Conservation (phyloP, 2,113 vertebrate genomes). For the Gallinago undulata region DNA sequence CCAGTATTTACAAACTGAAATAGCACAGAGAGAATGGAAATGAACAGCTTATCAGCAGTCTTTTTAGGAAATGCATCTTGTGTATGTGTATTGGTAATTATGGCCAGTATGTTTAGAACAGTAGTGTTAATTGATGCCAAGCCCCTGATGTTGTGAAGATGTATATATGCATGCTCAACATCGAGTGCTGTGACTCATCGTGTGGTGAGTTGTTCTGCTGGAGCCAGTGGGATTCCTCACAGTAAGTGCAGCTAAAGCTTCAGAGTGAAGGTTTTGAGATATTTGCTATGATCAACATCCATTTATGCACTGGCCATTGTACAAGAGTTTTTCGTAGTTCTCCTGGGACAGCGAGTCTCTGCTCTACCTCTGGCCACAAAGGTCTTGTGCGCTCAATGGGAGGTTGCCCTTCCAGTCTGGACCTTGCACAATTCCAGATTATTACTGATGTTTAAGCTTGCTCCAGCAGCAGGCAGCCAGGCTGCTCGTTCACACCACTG, state of each 20-base stretch:
- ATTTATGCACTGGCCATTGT: background rate
- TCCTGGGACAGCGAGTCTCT: background rate
- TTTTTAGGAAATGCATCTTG: background rate
- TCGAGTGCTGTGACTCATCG: background rate
- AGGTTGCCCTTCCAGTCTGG: background rate
- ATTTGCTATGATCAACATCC: background rate
- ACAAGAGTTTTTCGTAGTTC: background rate
- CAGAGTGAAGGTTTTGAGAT: background rate
- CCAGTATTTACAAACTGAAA: background rate
- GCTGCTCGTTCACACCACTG: background rate
- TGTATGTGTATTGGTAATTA: background rate
- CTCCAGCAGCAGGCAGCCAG: slow-evolving; percentile 4
- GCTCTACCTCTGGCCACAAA: background rate
- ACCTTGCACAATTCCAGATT: background rate
- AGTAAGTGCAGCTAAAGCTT: background rate
- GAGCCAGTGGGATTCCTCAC: background rate
- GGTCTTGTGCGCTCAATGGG: background rate
- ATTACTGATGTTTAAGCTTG: background rate
- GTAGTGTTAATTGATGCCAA: background rate
- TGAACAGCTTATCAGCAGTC: background rate
- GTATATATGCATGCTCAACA: background rate
- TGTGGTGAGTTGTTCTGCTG: background rate
- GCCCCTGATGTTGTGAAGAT: background rate
- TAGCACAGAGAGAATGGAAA: background rate
- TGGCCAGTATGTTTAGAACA: background rate